Evolutionary conservation across 2,797 vertebrate species (phyloP).

Genomic region (Hoplostethus atlanticus): DNA sequence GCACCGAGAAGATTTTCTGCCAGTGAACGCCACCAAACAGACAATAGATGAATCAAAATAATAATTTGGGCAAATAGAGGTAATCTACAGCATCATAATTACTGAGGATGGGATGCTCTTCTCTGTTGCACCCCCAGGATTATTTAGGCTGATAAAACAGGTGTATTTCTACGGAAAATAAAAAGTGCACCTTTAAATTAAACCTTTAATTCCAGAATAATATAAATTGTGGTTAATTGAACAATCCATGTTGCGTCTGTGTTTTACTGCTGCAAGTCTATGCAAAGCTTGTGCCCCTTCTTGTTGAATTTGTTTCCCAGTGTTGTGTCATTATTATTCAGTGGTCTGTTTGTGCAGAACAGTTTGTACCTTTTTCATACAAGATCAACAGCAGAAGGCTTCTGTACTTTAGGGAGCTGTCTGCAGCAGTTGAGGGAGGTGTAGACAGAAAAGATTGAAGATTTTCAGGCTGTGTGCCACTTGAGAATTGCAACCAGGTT

Average conservation of each 20-base stretch:
- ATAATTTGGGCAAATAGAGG: too few species aligned
- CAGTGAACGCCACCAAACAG: too few species aligned
- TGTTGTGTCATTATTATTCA: slow-evolving; percentile 64
- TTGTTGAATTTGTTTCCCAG: slow-evolving; percentile 55
- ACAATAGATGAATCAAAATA: too few species aligned
- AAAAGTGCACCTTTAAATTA: too few species aligned
- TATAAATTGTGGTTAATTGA: neutral
- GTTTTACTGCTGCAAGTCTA: slow-evolving; percentile 6
- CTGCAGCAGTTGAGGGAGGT: slow-evolving; percentile 64
- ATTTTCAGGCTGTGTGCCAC: slow-evolving; percentile 61
- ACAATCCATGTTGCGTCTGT: slow-evolving; percentile 8
- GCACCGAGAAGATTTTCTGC: too few species aligned
- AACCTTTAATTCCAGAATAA: neutral
- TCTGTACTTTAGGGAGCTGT: slow-evolving; percentile 67
- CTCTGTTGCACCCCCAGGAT: too few species aligned
- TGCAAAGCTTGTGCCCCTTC: slow-evolving; percentile 29
- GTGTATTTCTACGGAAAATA: too few species aligned
- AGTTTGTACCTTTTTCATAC: slow-evolving; percentile 73
- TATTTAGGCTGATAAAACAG: too few species aligned
- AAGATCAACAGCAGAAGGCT: slow-evolving; percentile 74
- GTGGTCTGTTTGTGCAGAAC: slow-evolving; percentile 73
- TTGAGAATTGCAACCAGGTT: slow-evolving; percentile 67
- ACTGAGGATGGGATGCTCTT: too few species aligned
- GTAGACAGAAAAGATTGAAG: slow-evolving; percentile 66
- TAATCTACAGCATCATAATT: too few species aligned